Evolutionary conservation across 35 echinoderm and acorn worm species (phyloP).

Genomic region (Holothuria glaberrima): DNA sequence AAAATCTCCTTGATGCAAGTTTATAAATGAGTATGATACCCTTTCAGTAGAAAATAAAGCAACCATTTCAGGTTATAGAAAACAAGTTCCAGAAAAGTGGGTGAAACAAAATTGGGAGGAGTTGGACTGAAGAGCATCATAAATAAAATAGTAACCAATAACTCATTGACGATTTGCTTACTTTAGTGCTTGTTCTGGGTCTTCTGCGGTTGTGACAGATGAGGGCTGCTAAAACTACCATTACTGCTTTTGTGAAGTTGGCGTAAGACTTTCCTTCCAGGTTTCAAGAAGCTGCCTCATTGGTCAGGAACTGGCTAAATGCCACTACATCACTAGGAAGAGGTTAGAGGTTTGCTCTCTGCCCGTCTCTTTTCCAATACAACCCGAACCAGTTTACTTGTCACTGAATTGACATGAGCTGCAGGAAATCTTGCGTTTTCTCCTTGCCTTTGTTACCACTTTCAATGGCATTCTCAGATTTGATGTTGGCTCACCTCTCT

Average conservation of each 20-base stretch:
- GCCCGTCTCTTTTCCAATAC: constrained; percentile 19
- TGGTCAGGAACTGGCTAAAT: constrained; percentile 18
- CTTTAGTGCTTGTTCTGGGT: constrained; percentile 49
- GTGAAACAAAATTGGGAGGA: too few species aligned
- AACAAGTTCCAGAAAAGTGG: too few species aligned
- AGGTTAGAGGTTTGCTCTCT: constrained; percentile 26
- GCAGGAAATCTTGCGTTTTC: constrained; percentile 47
- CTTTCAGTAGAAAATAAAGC: too few species aligned
- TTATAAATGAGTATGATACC: too few species aligned
- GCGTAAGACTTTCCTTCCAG: constrained; percentile 33
- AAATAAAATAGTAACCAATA: too few species aligned
- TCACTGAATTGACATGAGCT: constrained; percentile 41
- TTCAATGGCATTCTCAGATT: constrained; percentile 24
- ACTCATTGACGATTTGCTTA: too few species aligned
- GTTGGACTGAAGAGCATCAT: too few species aligned
- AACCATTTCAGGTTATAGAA: too few species aligned
- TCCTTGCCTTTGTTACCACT: not conserved
- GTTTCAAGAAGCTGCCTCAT: constrained; percentile 6
- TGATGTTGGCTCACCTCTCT: constrained; percentile 40
- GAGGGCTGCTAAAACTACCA: not conserved
- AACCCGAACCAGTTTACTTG: constrained; percentile 39
- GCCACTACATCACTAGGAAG: constrained; percentile 52
- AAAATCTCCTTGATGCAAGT: too few species aligned
- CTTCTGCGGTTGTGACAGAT: constrained; percentile 53
- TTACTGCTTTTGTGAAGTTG: constrained; percentile 61